phyloP scores from a whole-genome alignment of 2,797 vertebrate species.

The Margarornis squamiger region DNA sequence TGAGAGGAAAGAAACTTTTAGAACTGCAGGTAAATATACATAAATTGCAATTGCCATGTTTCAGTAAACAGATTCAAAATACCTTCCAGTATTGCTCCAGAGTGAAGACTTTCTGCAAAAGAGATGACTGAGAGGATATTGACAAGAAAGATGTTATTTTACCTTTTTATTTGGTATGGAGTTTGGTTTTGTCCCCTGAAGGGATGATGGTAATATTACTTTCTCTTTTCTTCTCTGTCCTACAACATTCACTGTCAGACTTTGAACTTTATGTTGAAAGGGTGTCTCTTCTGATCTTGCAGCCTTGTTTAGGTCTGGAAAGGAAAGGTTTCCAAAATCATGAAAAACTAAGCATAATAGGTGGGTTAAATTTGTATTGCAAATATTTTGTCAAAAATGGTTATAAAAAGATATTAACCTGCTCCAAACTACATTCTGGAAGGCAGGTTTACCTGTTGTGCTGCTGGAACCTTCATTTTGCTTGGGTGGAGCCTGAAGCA shows the following conservation, averaged over 20 bases:
- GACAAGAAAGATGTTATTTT: neutral
- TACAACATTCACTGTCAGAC: constrained; percentile 75
- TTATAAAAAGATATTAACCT: neutral
- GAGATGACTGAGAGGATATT: neutral
- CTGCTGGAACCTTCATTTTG: neutral
- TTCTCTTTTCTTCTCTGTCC: constrained; percentile 78
- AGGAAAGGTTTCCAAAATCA: neutral
- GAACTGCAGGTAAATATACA: neutral
- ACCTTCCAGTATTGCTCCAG: neutral
- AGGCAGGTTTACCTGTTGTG: constrained; percentile 29
- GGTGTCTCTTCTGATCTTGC: neutral
- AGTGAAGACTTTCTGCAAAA: neutral
- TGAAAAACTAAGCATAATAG: neutral
- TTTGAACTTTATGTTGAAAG: constrained; percentile 15
- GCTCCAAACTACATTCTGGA: neutral
- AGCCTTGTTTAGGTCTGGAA: neutral
- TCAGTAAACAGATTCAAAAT: neutral
- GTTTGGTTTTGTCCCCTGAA: constrained; percentile 75
- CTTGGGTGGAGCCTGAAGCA: neutral
- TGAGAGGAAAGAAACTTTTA: neutral
- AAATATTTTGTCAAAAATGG: neutral
- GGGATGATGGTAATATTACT: constrained; percentile 77
- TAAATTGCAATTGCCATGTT: neutral
- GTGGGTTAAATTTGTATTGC: neutral
- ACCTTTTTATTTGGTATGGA: constrained; percentile 81